Evolutionary conservation across 1,140 invertebrate genomes (phyloP).

Genomic region (Trichonephila clavata): DNA sequence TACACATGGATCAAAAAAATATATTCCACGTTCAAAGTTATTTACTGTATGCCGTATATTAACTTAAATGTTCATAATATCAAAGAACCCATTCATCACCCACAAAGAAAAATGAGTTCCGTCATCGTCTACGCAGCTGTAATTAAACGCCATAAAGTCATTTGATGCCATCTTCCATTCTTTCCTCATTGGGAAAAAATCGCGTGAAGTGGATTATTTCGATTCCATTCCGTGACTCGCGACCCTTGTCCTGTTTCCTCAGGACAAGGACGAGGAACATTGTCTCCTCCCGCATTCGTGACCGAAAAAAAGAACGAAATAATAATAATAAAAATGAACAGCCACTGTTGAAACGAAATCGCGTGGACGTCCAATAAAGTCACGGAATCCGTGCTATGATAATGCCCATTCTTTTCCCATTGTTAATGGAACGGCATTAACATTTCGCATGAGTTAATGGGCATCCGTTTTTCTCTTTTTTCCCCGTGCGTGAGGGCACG

Average conservation of each 20-base stretch:
- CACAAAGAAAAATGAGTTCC: no score
- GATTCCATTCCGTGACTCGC: slow-evolving; percentile 28
- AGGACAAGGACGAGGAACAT: slow-evolving; percentile 32
- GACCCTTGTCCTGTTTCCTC: neutral
- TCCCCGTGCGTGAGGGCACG: slow-evolving; percentile 1
- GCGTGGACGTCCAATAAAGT: slow-evolving; percentile 39
- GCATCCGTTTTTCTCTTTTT: slow-evolving; percentile 44
- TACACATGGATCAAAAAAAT: no score
- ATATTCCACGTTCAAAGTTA: no score
- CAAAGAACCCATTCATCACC: no score
- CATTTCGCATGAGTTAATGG: slow-evolving; percentile 50
- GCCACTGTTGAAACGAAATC: neutral
- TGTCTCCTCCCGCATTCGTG: slow-evolving; percentile 36
- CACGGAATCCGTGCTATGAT: slow-evolving; percentile 34
- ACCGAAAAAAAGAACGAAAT: neutral
- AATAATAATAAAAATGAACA: neutral
- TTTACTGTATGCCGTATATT: no score
- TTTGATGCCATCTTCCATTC: no score
- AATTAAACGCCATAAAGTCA: no score
- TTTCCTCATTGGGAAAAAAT: no score
- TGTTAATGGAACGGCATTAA: slow-evolving; percentile 58
- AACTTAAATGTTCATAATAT: no score
- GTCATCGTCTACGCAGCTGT: no score
- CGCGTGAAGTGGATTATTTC: neutral
- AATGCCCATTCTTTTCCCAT: slow-evolving; percentile 42